A percentile compares a stretch with the other conserved stretches of the same genome.
Conservation (phyloP, 2,113 vertebrate species). For the Opisthocomus hoazin region DNA sequence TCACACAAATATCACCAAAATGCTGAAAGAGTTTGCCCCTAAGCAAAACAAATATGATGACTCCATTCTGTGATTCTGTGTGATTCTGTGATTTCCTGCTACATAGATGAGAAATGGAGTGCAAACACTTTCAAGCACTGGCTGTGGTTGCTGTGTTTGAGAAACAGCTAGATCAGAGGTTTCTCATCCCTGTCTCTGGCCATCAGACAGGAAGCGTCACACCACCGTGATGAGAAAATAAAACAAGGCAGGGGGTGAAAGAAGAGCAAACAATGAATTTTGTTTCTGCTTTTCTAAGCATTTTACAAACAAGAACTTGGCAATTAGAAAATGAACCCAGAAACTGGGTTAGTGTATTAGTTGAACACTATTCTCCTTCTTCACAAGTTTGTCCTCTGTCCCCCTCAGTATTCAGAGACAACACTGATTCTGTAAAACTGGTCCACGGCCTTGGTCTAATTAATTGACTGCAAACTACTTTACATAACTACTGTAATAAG, state of each 20-base stretch:
- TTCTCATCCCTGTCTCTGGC: background rate
- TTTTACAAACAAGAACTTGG: background rate
- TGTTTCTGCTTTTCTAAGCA: constrained; percentile 8
- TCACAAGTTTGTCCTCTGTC: background rate
- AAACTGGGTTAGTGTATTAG: background rate
- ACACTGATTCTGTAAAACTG: background rate
- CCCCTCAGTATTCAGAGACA: background rate
- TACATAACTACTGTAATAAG: background rate
- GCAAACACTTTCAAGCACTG: background rate
- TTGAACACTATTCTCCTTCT: background rate
- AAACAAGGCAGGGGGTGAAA: background rate
- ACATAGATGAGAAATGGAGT: background rate
- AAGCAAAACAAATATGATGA: background rate
- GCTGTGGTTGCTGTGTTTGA: background rate
- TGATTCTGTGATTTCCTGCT: background rate
- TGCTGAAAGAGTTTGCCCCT: background rate
- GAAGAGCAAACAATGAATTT: background rate
- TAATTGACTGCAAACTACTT: background rate
- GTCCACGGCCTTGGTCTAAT: background rate
- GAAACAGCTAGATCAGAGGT: background rate
- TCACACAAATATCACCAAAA: background rate
- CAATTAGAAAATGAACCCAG: background rate
- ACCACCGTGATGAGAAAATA: background rate
- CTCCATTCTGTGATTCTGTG: too few species aligned
- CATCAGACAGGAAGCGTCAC: background rate